These are phyloP conservation scores for Mystacides longicornis DNA, from an alignment of 2,888 invertebrate genomes.

Conservation along the genomic window DNA sequence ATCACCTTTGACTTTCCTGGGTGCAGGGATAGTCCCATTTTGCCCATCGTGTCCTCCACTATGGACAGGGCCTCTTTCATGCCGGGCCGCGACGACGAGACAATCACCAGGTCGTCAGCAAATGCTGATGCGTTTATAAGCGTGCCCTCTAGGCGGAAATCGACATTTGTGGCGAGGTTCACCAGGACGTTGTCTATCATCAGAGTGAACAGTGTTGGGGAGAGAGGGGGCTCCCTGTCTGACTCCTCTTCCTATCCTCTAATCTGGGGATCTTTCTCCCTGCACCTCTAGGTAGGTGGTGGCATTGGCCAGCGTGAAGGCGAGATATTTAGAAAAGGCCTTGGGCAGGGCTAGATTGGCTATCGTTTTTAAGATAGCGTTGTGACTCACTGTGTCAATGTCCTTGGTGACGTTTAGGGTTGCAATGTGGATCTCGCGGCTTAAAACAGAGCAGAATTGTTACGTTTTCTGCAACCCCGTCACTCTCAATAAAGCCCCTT, in stretches of 20 bases:
- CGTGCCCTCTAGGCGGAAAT: not conserved
- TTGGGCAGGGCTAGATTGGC: constrained; percentile 30
- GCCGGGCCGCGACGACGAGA: too few relatives aligned
- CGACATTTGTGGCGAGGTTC: not conserved
- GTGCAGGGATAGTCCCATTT: not conserved
- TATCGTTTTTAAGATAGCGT: constrained; percentile 30
- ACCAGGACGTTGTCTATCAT: not conserved
- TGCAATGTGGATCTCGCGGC: too few relatives aligned
- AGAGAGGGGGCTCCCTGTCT: constrained; percentile 37
- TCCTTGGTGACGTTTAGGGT: constrained; percentile 39
- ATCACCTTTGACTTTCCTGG: not conserved
- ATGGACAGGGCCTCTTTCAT: not conserved
- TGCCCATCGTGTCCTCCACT: not conserved
- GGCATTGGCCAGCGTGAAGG: constrained; percentile 30
- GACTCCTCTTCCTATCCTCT: constrained; percentile 32
- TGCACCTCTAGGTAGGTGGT: constrained; percentile 28
- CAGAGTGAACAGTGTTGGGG: constrained; percentile 33
- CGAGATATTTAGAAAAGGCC: constrained; percentile 30
- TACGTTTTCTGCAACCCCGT: too few relatives aligned
- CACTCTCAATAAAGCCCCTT: too few relatives aligned
- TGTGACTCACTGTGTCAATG: constrained; percentile 34
- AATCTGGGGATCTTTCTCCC: constrained; percentile 25
- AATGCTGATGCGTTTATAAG: not conserved
- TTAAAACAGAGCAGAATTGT: too few relatives aligned
- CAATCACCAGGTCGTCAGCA: constrained; percentile 4